Evolutionary conservation across 1,140 invertebrate genomes (phyloP).

Genomic region (Linepithema humile): DNA sequence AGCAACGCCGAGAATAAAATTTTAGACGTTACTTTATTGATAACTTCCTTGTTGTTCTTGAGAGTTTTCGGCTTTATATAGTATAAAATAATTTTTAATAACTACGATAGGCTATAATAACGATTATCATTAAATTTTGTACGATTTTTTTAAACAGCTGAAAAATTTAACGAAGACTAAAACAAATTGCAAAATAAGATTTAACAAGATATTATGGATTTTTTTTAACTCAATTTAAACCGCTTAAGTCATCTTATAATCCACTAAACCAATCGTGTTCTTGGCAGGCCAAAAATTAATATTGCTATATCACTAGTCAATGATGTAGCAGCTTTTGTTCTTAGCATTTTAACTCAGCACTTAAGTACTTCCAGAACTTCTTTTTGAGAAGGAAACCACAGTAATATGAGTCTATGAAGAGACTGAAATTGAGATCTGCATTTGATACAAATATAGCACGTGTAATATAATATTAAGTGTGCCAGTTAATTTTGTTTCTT

Average conservation of each 20-base stretch:
- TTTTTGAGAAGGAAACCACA: background rate
- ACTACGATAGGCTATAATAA: background rate
- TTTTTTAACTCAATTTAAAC: background rate
- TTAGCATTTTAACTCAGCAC: background rate
- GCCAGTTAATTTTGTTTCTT: too few relatives aligned
- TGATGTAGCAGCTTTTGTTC: background rate
- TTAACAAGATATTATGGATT: background rate
- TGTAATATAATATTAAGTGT: background rate
- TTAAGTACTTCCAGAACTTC: slow-evolving; percentile 27
- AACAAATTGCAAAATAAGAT: background rate
- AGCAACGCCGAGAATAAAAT: slow-evolving; percentile 73
- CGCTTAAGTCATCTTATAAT: background rate
- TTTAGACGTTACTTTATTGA: slow-evolving; percentile 67
- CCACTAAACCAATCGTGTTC: background rate
- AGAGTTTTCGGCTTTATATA: slow-evolving; percentile 61
- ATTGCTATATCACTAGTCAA: background rate
- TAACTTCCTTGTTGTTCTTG: slow-evolving; percentile 74
- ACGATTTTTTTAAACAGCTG: background rate
- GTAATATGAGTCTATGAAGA: slow-evolving; percentile 10
- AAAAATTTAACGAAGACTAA: background rate
- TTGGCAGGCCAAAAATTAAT: background rate
- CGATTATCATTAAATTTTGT: slow-evolving; percentile 1
- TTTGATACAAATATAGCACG: background rate
- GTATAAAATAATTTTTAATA: slow-evolving; percentile 3
- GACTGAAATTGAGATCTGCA: slow-evolving; percentile 11